Evolutionary conservation across 1,140 invertebrate genomes (phyloP).

Genomic region (Lepidurus arcticus): DNA sequence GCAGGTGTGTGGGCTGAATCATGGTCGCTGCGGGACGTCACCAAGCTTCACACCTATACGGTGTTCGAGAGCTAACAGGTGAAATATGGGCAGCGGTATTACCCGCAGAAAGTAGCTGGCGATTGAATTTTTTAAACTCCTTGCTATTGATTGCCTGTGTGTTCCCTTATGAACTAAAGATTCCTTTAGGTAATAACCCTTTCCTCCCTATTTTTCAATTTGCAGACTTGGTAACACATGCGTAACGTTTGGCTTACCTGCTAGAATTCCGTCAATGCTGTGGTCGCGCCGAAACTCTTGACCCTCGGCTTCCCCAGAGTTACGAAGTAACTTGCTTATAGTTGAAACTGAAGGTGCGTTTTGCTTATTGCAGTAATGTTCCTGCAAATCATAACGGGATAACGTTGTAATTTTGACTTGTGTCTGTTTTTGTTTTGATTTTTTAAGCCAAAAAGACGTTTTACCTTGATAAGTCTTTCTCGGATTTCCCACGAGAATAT

Average conservation of each 20-base stretch:
- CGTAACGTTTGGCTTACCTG: conserved; percentile 23
- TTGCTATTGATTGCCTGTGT: neutral
- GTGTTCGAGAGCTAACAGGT: conserved; percentile 17
- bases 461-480: conserved; percentile 48
- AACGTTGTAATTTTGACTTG: neutral
- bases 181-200: neutral
- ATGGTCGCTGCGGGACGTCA: conserved; percentile 16
- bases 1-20: conserved; percentile 17
- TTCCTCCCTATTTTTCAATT: neutral
- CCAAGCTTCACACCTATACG: conserved; percentile 21
- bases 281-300: conserved; percentile 55
- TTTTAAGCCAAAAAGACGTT: conserved; percentile 7
- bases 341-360: conserved; percentile 77
- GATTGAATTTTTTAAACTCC: neutral
- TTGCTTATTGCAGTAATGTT: conserved; percentile 76
- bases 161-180: neutral
- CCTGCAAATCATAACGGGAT: conserved; percentile 46
- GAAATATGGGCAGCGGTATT: neutral
- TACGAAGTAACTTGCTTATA: conserved; percentile 74
- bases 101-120: neutral
- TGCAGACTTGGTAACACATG: neutral
- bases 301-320: conserved; percentile 54
- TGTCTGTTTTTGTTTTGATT: neutral
- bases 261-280: conserved; percentile 82
- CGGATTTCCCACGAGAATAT: conserved; percentile 55